Percentiles rank a stretch among this genome's conserved stretches.
These are phyloP conservation scores for Danio choprae DNA, from an alignment of 2,797 vertebrate species.

Conservation along the genomic window DNA sequence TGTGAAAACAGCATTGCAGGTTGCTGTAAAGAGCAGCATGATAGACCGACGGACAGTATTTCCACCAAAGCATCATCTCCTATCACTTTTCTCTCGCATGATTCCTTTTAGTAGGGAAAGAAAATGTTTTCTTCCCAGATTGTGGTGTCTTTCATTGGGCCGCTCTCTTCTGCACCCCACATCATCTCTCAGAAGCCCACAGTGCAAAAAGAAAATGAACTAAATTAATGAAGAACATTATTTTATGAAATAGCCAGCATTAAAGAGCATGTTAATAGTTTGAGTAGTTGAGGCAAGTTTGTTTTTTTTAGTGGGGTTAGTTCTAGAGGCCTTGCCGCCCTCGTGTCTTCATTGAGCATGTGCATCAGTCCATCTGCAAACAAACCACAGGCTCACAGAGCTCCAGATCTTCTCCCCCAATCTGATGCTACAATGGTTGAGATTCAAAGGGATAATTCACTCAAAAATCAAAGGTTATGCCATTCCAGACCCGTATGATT, in stretches of 20 bases:
- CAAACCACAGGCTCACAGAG: not conserved
- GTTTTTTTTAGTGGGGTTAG: slow-evolving; percentile 48
- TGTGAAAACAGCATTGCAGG: not conserved
- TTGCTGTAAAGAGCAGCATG: slow-evolving; percentile 36
- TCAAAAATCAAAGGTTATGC: not conserved
- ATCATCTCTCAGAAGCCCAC: slow-evolving; percentile 68
- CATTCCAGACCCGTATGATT: not conserved
- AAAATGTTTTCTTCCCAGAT: slow-evolving; percentile 37
- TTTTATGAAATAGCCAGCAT: slow-evolving; percentile 54
- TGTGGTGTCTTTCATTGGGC: slow-evolving; percentile 24
- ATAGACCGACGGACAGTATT: slow-evolving; percentile 46
- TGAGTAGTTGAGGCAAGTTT: slow-evolving; percentile 26
- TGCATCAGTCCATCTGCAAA: slow-evolving; percentile 51
- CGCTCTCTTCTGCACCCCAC: slow-evolving; percentile 37
- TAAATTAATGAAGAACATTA: slow-evolving; percentile 35
- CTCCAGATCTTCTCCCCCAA: slow-evolving; percentile 25
- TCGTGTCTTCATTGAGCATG: slow-evolving; percentile 63
- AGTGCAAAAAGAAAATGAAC: slow-evolving; percentile 67
- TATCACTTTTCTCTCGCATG: slow-evolving; percentile 51
- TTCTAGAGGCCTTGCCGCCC: slow-evolving; percentile 66
- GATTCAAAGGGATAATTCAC: slow-evolving; percentile 27
- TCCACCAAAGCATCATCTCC: slow-evolving; percentile 56
- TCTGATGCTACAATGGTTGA: not conserved
- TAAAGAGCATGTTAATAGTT: slow-evolving; percentile 54
- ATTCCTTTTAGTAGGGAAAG: slow-evolving; percentile 27